A percentile compares a stretch with the other conserved stretches of the same genome.
These are phyloP conservation scores for Taenioides sp. DNA, from an alignment of 2,797 vertebrate species.

Conservation along the genomic window DNA sequence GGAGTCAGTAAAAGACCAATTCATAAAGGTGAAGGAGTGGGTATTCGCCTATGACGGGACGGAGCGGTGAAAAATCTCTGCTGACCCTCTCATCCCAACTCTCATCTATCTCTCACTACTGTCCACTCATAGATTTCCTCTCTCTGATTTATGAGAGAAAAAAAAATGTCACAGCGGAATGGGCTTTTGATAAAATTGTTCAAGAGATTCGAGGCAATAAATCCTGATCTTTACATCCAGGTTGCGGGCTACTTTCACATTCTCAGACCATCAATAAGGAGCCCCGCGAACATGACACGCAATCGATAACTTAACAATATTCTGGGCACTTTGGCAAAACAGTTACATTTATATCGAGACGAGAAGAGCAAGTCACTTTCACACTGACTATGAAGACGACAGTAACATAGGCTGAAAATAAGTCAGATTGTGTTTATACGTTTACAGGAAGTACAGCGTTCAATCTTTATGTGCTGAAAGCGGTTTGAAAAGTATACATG, in stretches of 20 bases:
- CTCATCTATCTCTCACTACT: slow-evolving; percentile 99
- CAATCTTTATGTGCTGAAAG: slow-evolving; percentile 7
- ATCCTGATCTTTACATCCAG: slow-evolving; percentile 98
- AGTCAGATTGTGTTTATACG: slow-evolving; percentile 44
- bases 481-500: background rate
- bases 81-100: slow-evolving; percentile 94
- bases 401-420: slow-evolving; percentile 65
- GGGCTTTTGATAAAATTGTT: slow-evolving; percentile 99
- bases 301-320: slow-evolving; percentile 94
- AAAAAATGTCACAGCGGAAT: slow-evolving; percentile 97
- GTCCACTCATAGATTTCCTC: slow-evolving; percentile 96
- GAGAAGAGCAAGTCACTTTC: slow-evolving; percentile 60
- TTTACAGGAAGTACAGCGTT: slow-evolving; percentile 32
- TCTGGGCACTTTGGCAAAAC: slow-evolving; percentile 85
- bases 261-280: slow-evolving; percentile 94
- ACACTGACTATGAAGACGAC: slow-evolving; percentile 39
- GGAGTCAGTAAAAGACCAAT: slow-evolving; percentile 91
- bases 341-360: slow-evolving; percentile 82
- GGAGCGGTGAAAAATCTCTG: slow-evolving; percentile 90
- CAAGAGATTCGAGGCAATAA: slow-evolving; percentile 98
- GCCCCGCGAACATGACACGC: slow-evolving; percentile 87
- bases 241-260: slow-evolving; percentile 95
- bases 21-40: slow-evolving; percentile 89
- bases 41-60: slow-evolving; percentile 85
- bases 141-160: slow-evolving; percentile 98